A percentile compares a stretch with the other conserved stretches of the same genome.
These are phyloP conservation scores for Watsonalla binaria DNA, from an alignment of 2,888 invertebrate species.

Conservation along the genomic window DNA sequence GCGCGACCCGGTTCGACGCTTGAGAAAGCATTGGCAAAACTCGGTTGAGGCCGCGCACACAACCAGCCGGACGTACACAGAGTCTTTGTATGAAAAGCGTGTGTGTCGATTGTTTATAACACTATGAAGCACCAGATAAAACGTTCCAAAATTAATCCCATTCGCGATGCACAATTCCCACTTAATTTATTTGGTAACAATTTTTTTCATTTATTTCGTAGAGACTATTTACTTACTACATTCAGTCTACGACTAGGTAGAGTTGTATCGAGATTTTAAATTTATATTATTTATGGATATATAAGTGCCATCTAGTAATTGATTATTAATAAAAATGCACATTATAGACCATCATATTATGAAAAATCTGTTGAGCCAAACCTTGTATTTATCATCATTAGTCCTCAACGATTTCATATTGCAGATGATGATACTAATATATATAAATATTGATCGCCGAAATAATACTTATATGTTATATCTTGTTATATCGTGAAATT, in stretches of 20 bases:
- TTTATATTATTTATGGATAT: no score
- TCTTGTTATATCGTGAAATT: no score
- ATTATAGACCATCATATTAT: no score
- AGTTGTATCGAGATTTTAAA: no score
- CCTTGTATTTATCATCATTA: constrained; percentile 67
- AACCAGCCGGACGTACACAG: constrained; percentile 65
- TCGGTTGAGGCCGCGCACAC: constrained; percentile 75
- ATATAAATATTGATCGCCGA: constrained; percentile 4
- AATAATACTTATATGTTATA: background rate
- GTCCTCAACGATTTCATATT: constrained; percentile 31
- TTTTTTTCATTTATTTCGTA: no score
- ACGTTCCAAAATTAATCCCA: constrained; percentile 46
- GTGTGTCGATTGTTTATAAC: constrained; percentile 3
- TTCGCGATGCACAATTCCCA: no score
- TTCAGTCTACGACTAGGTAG: no score
- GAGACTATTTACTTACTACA: no score
- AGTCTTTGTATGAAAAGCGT: constrained; percentile 56
- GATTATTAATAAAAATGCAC: no score
- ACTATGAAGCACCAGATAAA: constrained; percentile 38
- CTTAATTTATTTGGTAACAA: no score
- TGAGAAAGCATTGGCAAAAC: constrained; percentile 79
- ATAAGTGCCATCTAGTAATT: no score
- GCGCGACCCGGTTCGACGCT: constrained; percentile 75
- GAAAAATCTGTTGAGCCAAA: constrained; percentile 46
- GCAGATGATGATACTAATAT: constrained; percentile 16